These are phyloP conservation scores for Ardeotis arabs DNA, from an alignment of 2,113 vertebrate species.

Conservation along the genomic window DNA sequence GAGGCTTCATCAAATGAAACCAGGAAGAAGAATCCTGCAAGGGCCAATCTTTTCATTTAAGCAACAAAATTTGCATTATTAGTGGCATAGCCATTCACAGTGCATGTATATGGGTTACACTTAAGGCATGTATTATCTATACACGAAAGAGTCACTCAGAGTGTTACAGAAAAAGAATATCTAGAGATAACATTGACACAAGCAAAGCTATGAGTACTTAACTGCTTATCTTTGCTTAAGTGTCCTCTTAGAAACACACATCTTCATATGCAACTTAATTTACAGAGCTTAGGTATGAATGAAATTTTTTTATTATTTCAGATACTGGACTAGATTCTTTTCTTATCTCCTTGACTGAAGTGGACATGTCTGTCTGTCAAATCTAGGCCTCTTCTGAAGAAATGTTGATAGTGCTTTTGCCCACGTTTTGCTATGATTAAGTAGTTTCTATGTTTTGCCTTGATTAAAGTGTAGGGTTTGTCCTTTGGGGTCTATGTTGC, in stretches of 20 bases:
- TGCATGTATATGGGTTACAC: background rate
- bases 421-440: background rate
- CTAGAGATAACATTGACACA: slow-evolving; percentile 47
- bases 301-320: slow-evolving; percentile 21
- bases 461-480: slow-evolving; percentile 6
- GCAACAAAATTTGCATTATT: background rate
- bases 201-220: slow-evolving; percentile 51
- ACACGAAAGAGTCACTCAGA: slow-evolving; percentile 15
- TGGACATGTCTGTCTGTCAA: background rate
- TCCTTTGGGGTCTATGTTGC: background rate
- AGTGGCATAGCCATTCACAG: background rate
- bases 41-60: background rate
- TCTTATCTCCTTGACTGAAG: background rate
- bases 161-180: slow-evolving; percentile 19
- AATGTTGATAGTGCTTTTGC: background rate
- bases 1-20: background rate
- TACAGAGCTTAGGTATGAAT: background rate
- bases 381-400: background rate
- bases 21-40: background rate
- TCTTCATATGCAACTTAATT: slow-evolving; percentile 15
- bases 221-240: slow-evolving; percentile 24
- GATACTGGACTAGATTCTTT: background rate
- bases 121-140: background rate
- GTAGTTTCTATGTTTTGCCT: background rate
- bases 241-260: slow-evolving; percentile 27